Base-by-base conservation (phyloP, 2,888 invertebrate species). In the Sarcophaga variegata region DNA sequence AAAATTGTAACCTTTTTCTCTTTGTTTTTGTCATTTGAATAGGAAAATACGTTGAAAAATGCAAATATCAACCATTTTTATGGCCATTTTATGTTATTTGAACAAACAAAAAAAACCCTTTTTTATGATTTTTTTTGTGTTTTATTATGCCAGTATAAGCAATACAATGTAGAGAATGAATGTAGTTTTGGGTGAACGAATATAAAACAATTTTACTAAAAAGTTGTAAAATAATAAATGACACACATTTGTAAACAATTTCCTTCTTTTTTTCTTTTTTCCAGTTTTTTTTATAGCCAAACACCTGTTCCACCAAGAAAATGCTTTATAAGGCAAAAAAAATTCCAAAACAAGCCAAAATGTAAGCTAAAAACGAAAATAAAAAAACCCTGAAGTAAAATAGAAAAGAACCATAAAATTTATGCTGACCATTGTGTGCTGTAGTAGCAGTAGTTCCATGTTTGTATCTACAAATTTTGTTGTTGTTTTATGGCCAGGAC, bases 201-300 rank as follows among this genome's bases (percentile, higher is more conserved):
- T 59, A 62, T 67, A 82, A 80, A 82, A 71, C 60, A 86, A 82
- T 86, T 86, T 86, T 27, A 79, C 79, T 80, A 76, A 86, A 79
- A 83, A 80, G 70, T 86, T 76, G 49, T 71, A 82, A 86, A 80
- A 85, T 77, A 80, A 86, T 83, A 86, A 86, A 86, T 86, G 86
- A 70, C 83, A 86, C 83, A 86, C 80, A 86, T 83, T 86, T 86
- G 72, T 76, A 76, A 66, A 76, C 11, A 54, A 54, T 78, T 78
- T 75, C 60, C 54, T 47, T 37, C 37, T 37, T 37, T 37, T 37
- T 37, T 37, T 37, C 37, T 37, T 37, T 37, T 37, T 37, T 37
- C 37, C 37, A 6, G 6, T 6, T 37, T 37, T 37, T 37, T 37
- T 37, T 37, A 10, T 37, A 14, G 59, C 64, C 71, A 86, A 83